These are phyloP conservation scores for Rhinolophus sinicus DNA, from an alignment of 2,113 vertebrate species.

Conservation along the genomic window DNA sequence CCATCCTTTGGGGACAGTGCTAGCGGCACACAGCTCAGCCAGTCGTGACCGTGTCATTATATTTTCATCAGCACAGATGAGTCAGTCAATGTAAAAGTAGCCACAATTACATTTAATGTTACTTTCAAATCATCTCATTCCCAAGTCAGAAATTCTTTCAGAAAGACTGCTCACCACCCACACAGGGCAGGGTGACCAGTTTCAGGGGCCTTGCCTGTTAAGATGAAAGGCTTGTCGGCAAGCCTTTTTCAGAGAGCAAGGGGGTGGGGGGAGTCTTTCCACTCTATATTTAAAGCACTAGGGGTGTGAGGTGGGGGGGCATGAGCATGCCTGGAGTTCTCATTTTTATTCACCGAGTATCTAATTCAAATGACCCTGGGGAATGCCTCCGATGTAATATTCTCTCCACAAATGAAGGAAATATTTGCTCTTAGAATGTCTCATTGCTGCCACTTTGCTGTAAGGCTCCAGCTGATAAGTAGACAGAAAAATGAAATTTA, in stretches of 20 bases:
- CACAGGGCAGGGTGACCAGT: not conserved
- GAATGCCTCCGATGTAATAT: constrained; percentile 65
- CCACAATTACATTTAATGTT: not conserved
- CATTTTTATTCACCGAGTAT: constrained; percentile 48
- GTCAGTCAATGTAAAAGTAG: not conserved
- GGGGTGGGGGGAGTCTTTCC: not conserved
- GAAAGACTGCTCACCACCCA: not conserved
- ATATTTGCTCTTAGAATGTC: constrained; percentile 65
- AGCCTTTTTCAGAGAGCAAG: not conserved
- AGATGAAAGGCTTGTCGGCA: not conserved
- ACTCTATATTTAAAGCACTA: constrained; percentile 22
- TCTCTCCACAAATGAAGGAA: constrained; percentile 64
- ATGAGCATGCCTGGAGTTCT: constrained; percentile 11
- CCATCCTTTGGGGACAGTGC: not conserved
- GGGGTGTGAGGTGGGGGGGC: not conserved
- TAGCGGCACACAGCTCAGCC: not conserved
- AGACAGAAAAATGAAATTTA: constrained; percentile 65
- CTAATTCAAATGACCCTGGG: constrained; percentile 69
- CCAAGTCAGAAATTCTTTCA: not conserved
- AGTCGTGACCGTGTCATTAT: constrained; percentile 9
- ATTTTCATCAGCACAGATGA: not conserved
- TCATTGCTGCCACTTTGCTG: constrained; percentile 70
- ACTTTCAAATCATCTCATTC: constrained; percentile 60
- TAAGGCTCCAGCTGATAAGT: constrained; percentile 67
- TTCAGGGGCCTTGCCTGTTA: not conserved